Evolutionary conservation across 2,797 vertebrate genomes (phyloP).

Genomic region (Varecia variegata): DNA sequence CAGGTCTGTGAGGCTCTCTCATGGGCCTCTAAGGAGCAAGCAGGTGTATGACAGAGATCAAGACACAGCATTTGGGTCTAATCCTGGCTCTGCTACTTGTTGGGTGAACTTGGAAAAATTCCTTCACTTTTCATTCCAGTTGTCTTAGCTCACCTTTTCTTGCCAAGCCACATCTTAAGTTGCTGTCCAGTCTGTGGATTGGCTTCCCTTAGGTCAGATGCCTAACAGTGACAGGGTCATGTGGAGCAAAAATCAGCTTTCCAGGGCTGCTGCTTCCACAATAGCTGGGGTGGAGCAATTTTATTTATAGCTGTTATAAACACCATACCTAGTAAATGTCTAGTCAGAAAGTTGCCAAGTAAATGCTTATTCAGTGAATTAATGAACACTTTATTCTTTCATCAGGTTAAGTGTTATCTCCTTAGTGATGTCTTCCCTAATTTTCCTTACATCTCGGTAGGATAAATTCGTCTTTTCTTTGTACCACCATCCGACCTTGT

Average conservation of each 20-base stretch:
- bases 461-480: not conserved
- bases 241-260: not conserved
- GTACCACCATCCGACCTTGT: not conserved
- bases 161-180: not conserved
- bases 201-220: not conserved
- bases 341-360: constrained; percentile 9
- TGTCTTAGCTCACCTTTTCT: constrained; percentile 9
- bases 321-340: not conserved
- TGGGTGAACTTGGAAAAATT: not conserved
- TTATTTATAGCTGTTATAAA: not conserved
- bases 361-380: not conserved
- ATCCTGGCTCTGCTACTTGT: not conserved
- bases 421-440: not conserved
- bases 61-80: not conserved
- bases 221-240: not conserved
- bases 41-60: not conserved
- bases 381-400: not conserved
- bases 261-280: not conserved
- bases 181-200: not conserved
- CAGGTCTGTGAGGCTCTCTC: not conserved
- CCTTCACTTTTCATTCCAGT: not conserved
- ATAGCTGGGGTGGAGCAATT: not conserved
- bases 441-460: not conserved
- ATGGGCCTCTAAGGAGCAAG: not conserved
- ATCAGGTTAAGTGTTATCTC: not conserved